Evolutionary conservation across 2,113 vertebrate species (phyloP), one percentile per base, ranked within the genome.

Genomic region (Pelecanus crispus): DNA sequence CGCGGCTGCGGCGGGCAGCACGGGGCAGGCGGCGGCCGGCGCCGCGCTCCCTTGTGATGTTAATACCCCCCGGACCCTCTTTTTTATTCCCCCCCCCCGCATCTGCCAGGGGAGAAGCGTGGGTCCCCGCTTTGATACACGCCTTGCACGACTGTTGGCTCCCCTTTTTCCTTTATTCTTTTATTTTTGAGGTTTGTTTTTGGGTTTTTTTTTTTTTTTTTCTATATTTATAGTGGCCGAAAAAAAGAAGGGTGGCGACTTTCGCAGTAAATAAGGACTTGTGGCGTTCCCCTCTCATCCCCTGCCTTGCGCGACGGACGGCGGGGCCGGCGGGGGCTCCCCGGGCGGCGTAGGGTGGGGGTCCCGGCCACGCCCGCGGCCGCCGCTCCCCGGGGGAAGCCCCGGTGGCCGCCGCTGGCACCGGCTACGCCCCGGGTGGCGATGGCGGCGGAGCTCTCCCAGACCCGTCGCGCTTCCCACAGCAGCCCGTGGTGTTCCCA

Each of bases 1-100:
- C 40, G 16, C 13, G 58, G 63, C 66, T 42, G 47, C 36, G 17
- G 6, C 16, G 17, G 13, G 18, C 44, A 47, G 86, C 31, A 67
- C 40, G 25, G 96, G 87, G 49, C 82, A 77, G 95, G 71, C 92
- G 53, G 92, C 11, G 66, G 81, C 74, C 86, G 95, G 96, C 92
- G 95, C 96, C 95, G 38, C 71, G 21, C 71, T 94, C 89, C 91
- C 95, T 98, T 98, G 96, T 97, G 94, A 98, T 98, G 97, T 95
- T 97, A 98, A 98, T 97, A 91, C 47, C 47, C 53, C 58, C n/a
- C 62, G 88, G 96, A 88, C 34, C 22, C 86, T 73, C 92, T 19
- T 10, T 55, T 86, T 96, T 68, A 70, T 97, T 87, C n/a, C 68
- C 71, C 66, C 66, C 22, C 78, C 80, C 67, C n/a, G 87, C 96